phyloP scores from a whole-genome alignment of 2,888 invertebrate genomes.

The Rugalucina vietnamica region DNA sequence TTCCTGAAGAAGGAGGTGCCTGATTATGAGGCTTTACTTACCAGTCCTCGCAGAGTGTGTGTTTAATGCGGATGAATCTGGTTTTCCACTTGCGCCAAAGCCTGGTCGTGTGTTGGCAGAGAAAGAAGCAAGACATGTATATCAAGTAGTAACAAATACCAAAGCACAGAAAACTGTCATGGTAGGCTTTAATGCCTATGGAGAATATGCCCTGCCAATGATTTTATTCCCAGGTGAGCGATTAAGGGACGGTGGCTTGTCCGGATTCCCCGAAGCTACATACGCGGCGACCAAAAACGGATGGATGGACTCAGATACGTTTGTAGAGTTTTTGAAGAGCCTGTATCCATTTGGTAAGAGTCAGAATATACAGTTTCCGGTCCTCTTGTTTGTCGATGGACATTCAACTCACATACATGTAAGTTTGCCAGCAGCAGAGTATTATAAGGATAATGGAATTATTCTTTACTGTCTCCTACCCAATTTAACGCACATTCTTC shows the following conservation, averaged over 20 bases:
- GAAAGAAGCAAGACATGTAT: slow-evolving; percentile 24
- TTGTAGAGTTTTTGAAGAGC: slow-evolving; percentile 21
- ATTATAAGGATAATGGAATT: slow-evolving; percentile 37
- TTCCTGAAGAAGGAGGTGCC: slow-evolving; percentile 23
- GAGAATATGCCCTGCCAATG: slow-evolving; percentile 40
- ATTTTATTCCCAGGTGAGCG: slow-evolving; percentile 51
- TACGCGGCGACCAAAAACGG: slow-evolving; percentile 31
- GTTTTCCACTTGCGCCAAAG: slow-evolving; percentile 22
- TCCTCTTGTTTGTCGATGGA: slow-evolving; percentile 44
- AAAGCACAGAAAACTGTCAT: slow-evolving; percentile 53
- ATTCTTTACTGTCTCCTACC: slow-evolving; percentile 49
- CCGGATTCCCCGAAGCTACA: slow-evolving; percentile 34
- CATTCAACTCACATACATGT: slow-evolving; percentile 50
- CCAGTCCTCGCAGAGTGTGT: slow-evolving; percentile 27
- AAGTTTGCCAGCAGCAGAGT: slow-evolving; percentile 7
- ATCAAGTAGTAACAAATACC: slow-evolving; percentile 22
- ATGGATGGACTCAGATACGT: slow-evolving; percentile 48
- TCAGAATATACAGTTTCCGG: slow-evolving; percentile 6
- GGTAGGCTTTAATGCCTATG: slow-evolving; percentile 41
- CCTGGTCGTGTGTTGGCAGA: slow-evolving; percentile 17
- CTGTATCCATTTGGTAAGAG: slow-evolving; percentile 3
- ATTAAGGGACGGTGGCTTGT: slow-evolving; percentile 34
- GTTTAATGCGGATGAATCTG: slow-evolving; percentile 35
- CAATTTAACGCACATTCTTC: slow-evolving; percentile 43
- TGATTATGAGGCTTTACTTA: slow-evolving; percentile 13